Base-by-base conservation (phyloP, 2,113 vertebrate genomes). In the Rhinogobius similis region DNA sequence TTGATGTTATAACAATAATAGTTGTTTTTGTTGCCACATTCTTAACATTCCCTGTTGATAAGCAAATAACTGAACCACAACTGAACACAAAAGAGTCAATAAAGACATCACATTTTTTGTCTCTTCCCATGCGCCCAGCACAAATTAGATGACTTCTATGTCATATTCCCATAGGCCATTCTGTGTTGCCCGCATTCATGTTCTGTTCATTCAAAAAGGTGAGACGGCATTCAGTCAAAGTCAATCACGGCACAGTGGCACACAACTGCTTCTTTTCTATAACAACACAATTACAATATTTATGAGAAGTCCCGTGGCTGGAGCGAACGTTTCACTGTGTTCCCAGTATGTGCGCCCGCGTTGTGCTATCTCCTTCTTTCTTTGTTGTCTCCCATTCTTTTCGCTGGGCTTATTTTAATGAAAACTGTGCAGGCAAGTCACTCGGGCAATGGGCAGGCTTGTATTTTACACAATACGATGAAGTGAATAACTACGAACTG, bases 251-350 rank as follows among this genome's bases (percentile, higher is more conserved):
- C 63, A n/a, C 82, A 70, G 67, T 18, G 68, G 61, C 81, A 68
- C 77, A 75, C 76, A 72, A 76, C 62, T 16, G 26, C 75, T 86
- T 52, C 69, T 81, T 84, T 91, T 87, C 87, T 86, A 86, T 82
- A 88, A 84, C 79, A 81, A 81, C 76, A 90, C 85, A 90, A 93
- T 92, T 92, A 92, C 87, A 91, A 92, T 92, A 92, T 92, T 90
- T 90, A 92, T 93, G 89, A 93, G 91, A 73, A 69, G 73, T 86
- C 77, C 76, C 68, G 82, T 86, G 78, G 86, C 88, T 90, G 81
- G 86, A 90, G 85, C 86, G 72, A 86, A 78, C 77, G 77, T 90
- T 90, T 87, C 61, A 59, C 74, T 39, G 63, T 41, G 50, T 26
- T 23, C 39, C 29, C 32, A 23, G 10, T 23, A 29, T 23, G 55